Evolutionary conservation across 2,797 vertebrate genomes (phyloP), one percentile per base, ranked within the genome.

Genomic region (Hydrophis major): DNA sequence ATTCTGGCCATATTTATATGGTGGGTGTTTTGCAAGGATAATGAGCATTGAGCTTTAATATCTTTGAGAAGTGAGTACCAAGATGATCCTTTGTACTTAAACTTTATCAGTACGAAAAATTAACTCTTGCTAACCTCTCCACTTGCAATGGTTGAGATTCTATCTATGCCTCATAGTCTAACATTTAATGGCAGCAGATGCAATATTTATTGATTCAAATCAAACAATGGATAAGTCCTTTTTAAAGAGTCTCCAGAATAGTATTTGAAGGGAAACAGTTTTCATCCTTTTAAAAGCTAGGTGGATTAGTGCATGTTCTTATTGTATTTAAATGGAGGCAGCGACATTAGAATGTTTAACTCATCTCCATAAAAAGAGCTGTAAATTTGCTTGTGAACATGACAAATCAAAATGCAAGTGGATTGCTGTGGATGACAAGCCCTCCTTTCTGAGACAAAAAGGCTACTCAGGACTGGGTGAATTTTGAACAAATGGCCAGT

Each of bases 141-240:
- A 91, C 92, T 69, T 55, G 87, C 90, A 61, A 93, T 90, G 94
- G 86, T 93, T 94, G 28, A 92, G 94, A 90, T 95, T 93, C 91
- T 74, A 94, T 87, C 94, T 94, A 95, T 94, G 87, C 87, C 95
- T 95, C 94, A 95, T 93, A 95, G 94, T 95, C 94, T 92, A 93
- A 96, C 95, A 94, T 95, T 95, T 91, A 95, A 94, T 93, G 94
- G 95, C 93, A 94, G 94, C 90, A 93, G 61, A 96, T 95, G 94
- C 93, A 93, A 92, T 96, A 93, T 95, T 63, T 96, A 96, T 96
- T 95, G 96, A 95, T 94, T 94, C 95, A 97, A 95, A 96, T 95
- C 96, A 96, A 95, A 94, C 94, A 96, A 95, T 96, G 95, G 95
- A 94, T 95, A 96, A 95, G 96, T 94, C 94, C 94, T 94, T 83